These are phyloP conservation scores for Eretmocerus hayati DNA, from an alignment of 2,888 invertebrate genomes.

Conservation along the genomic window DNA sequence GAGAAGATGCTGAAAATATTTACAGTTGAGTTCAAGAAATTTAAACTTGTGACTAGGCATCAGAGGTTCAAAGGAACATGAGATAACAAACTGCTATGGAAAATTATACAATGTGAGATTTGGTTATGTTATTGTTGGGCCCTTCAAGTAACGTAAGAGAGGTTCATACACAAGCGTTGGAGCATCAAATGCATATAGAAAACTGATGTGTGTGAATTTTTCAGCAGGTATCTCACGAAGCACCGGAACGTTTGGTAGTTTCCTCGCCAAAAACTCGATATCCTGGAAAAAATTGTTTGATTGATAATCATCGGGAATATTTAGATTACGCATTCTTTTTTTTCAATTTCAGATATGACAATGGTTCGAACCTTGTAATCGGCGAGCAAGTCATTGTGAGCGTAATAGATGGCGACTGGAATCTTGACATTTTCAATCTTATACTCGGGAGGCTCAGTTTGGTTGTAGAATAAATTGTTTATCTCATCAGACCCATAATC, in stretches of 20 bases:
- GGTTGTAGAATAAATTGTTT: conserved; percentile 55
- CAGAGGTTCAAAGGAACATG: no score
- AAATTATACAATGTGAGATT: no score
- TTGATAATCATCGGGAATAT: not conserved
- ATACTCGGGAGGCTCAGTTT: conserved; percentile 54
- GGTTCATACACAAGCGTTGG: conserved; percentile 31
- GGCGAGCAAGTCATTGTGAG: conserved; percentile 60
- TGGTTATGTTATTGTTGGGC: conserved; percentile 5
- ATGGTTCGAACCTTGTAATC: conserved; percentile 35
- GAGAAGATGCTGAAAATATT: no score
- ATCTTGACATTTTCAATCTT: conserved; percentile 52
- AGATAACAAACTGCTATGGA: no score
- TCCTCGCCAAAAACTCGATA: conserved; percentile 51
- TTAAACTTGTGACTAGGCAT: no score
- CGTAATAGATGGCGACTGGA: conserved; percentile 61
- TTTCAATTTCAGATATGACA: not conserved
- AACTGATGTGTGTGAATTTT: conserved; percentile 36
- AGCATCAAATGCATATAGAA: conserved; percentile 31
- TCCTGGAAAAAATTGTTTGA: conserved; percentile 45
- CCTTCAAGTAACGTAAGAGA: conserved; percentile 14
- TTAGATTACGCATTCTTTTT: not conserved
- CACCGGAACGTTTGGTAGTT: conserved; percentile 49
- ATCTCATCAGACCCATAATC: conserved; percentile 49
- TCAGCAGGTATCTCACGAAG: conserved; percentile 29
- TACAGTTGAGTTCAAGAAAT: no score